phyloP scores from a whole-genome alignment of 2,888 invertebrate species.

The Plebejus anna region DNA sequence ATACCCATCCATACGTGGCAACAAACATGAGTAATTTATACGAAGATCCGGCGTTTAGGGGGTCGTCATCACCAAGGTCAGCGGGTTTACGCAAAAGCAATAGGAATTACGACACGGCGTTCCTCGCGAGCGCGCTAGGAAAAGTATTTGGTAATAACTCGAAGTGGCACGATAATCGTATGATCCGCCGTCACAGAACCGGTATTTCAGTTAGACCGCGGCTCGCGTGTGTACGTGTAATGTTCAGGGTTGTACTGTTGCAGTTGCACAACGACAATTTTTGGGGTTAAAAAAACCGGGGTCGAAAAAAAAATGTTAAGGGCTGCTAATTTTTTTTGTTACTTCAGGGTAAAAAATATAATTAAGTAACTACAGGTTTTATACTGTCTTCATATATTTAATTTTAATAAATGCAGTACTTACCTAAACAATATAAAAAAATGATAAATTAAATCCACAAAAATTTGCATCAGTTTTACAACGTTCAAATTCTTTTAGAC shows the following conservation, averaged over 20 bases:
- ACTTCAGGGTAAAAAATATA: too few species aligned
- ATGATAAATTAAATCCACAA: too few species aligned
- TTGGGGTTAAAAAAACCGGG: not conserved
- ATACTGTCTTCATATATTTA: too few species aligned
- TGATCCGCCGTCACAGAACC: slow-evolving; percentile 44
- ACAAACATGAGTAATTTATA: not conserved
- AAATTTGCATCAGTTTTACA: not conserved
- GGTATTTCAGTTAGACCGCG: slow-evolving; percentile 40
- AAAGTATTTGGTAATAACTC: slow-evolving; percentile 38
- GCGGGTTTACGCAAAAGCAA: slow-evolving; percentile 13
- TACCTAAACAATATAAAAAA: too few species aligned
- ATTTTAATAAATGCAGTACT: too few species aligned
- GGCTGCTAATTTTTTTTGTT: too few species aligned
- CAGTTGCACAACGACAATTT: slow-evolving; percentile 4
- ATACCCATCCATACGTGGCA: not conserved
- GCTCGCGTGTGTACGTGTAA: slow-evolving; percentile 9
- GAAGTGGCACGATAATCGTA: slow-evolving; percentile 62
- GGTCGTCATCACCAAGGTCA: slow-evolving; percentile 6
- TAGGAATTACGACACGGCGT: slow-evolving; percentile 17
- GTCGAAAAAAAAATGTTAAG: too few species aligned
- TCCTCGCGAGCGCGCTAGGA: slow-evolving; percentile 32
- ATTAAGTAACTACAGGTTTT: too few species aligned
- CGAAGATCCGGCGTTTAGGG: not conserved
- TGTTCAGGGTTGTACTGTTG: slow-evolving; percentile 23
- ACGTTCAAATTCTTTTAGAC: not conserved